These are phyloP conservation scores for Eristalinus sepulchralis DNA, from an alignment of 2,888 invertebrate genomes.

Conservation along the genomic window DNA sequence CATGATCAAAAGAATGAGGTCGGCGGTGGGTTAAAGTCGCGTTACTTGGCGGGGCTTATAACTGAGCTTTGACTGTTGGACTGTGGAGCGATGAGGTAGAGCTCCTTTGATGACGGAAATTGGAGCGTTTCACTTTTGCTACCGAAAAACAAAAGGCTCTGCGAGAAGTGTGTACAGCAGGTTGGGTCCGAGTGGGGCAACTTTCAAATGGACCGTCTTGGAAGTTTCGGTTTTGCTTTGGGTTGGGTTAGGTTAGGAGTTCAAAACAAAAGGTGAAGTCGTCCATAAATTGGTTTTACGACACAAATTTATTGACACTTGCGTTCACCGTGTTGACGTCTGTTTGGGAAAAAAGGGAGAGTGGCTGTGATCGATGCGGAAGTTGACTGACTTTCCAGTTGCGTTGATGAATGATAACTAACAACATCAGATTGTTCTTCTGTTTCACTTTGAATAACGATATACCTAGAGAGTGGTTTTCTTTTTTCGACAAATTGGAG, in stretches of 20 bases:
- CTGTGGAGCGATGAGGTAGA: background rate
- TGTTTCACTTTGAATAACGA: background rate
- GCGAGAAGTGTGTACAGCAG: background rate
- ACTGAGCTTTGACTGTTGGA: background rate
- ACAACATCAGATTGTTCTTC: background rate
- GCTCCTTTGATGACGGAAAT: background rate
- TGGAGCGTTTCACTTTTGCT: background rate
- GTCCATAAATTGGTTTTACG: background rate
- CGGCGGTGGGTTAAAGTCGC: background rate
- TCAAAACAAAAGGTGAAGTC: background rate
- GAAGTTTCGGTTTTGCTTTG: background rate
- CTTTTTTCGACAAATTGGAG: no score
- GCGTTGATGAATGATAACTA: background rate
- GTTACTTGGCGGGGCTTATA: background rate
- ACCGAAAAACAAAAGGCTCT: background rate
- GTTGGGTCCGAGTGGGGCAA: background rate
- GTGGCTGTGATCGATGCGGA: background rate
- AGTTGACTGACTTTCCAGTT: background rate
- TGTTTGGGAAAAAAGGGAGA: background rate
- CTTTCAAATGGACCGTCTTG: background rate
- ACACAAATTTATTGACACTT: background rate
- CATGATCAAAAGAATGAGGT: background rate
- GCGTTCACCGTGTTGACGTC: background rate
- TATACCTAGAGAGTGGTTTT: no score
- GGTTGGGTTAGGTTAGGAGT: constrained; percentile 2